Percentiles rank a stretch among this genome's conserved stretches.
Evolutionary conservation across 2,113 vertebrate species (phyloP).

Genomic region (Scartelaos histophorus): DNA sequence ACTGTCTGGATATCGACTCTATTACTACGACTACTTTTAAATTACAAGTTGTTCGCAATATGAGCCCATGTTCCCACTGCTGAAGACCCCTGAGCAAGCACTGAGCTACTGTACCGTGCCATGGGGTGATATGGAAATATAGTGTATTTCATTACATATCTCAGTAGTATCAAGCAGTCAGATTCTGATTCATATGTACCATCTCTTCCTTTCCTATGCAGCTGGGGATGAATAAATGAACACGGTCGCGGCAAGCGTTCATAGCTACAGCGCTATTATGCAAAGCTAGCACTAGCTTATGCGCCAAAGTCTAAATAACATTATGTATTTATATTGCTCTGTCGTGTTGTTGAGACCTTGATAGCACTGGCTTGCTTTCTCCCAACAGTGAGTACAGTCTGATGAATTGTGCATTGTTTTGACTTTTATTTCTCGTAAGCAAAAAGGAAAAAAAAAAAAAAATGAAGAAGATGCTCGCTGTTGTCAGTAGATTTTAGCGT

Average conservation of each 20-base stretch:
- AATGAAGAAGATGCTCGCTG: neutral
- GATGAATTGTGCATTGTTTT: neutral
- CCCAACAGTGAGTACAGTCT: neutral
- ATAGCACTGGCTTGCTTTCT: neutral
- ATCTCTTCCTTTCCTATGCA: neutral
- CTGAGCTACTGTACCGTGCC: neutral
- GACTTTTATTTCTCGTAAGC: neutral
- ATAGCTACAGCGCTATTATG: neutral
- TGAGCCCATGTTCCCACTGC: neutral
- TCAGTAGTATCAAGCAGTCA: constrained; percentile 2
- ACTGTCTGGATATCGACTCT: neutral
- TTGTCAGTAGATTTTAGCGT: neutral
- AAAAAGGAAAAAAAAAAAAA: neutral
- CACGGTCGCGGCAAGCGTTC: neutral
- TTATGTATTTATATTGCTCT: neutral
- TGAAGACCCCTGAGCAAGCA: constrained; percentile 1
- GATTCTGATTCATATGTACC: neutral
- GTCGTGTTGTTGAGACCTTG: neutral
- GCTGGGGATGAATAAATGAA: constrained; percentile 3
- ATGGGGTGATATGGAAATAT: constrained; percentile 7
- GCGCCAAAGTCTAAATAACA: neutral
- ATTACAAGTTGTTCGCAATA: neutral
- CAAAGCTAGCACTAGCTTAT: neutral
- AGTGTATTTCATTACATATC: constrained; percentile 3
- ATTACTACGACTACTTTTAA: neutral